Percentiles rank a stretch among this genome's conserved stretches.
Conservation (phyloP, 2,113 vertebrate species). For the Percina caprodes region DNA sequence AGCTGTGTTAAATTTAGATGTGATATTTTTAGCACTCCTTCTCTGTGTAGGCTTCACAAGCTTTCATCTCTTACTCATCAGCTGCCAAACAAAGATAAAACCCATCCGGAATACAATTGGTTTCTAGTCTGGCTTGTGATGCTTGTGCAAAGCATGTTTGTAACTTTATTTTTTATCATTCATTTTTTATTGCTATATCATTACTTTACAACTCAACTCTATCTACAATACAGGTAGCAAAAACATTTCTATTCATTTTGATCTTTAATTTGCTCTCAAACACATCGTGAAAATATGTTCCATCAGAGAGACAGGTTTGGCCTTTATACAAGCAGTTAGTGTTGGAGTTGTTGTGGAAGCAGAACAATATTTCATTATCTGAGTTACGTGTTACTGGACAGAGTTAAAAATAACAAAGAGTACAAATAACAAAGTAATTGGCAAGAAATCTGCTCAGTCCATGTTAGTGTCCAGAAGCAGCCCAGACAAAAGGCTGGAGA, state of each 20-base stretch:
- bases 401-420: background rate
- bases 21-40: background rate
- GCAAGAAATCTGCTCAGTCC: background rate
- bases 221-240: too few species aligned
- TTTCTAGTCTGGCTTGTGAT: background rate
- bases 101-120: background rate
- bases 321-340: background rate
- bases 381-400: background rate
- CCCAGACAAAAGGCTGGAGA: background rate
- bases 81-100: background rate
- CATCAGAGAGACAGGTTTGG: background rate
- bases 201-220: too few species aligned
- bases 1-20: background rate
- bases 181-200: too few species aligned
- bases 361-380: background rate
- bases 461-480: background rate
- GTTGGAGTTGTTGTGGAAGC: background rate
- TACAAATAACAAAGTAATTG: background rate
- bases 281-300: background rate
- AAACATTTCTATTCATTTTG: background rate
- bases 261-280: background rate
- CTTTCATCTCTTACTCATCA: background rate
- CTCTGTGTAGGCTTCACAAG: slow-evolving; percentile 1
- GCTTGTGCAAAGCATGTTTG: background rate
- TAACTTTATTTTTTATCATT: too few species aligned